Evolutionary conservation across 2,797 vertebrate genomes (phyloP).

Genomic region (Gymnopithys bicolor): DNA sequence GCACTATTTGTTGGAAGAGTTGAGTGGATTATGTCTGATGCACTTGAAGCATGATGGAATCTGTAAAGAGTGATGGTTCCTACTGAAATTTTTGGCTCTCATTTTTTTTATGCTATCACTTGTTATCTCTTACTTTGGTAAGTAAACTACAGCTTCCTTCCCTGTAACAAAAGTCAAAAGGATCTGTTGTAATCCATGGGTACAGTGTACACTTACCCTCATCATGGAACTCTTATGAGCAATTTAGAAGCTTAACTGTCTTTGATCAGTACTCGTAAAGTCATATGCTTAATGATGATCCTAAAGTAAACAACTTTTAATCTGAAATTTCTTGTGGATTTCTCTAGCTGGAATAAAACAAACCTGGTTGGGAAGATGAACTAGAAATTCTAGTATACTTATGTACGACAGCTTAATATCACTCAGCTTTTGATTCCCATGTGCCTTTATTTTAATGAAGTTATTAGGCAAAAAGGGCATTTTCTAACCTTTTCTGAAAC

Average conservation of each 20-base stretch:
- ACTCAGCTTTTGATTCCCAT: not conserved
- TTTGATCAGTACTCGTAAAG: not conserved
- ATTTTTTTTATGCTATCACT: conserved; percentile 74
- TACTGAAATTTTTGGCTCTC: conserved; percentile 59
- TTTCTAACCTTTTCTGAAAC: not conserved
- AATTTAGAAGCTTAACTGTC: not conserved
- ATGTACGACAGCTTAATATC: not conserved
- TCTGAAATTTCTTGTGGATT: not conserved
- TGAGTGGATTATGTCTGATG: not conserved
- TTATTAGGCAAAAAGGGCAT: not conserved
- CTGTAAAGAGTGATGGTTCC: not conserved
- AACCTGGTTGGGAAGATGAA: not conserved
- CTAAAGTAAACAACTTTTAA: not conserved
- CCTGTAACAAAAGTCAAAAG: not conserved
- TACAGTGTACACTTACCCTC: not conserved
- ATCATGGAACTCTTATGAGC: not conserved
- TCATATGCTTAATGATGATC: not conserved
- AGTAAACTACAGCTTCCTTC: conserved; percentile 67
- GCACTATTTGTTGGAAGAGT: not conserved
- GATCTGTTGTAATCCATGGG: not conserved
- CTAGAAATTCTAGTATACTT: not conserved
- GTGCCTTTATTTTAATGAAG: not conserved
- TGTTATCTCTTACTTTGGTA: conserved; percentile 78
- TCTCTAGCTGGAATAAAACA: not conserved
- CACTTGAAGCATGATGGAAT: not conserved